Evolutionary conservation across 2,113 vertebrate species (phyloP).

Genomic region (Chunga burmeisteri): DNA sequence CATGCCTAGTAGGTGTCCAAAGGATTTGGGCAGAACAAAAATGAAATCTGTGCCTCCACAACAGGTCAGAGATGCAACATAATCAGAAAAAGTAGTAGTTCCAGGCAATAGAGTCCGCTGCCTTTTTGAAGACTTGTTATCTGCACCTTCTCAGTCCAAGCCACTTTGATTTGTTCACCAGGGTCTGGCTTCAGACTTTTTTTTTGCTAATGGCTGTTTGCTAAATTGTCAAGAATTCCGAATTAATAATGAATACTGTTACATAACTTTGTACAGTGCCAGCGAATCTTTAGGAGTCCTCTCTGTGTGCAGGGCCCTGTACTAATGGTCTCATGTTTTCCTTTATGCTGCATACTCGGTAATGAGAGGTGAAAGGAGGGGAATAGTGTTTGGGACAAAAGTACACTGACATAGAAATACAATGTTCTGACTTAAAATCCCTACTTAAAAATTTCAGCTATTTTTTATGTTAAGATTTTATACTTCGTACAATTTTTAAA

Average conservation of each 20-base stretch:
- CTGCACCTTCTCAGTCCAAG: background rate
- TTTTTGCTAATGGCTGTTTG: background rate
- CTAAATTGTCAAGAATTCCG: background rate
- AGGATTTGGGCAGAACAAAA: background rate
- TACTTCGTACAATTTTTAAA: background rate
- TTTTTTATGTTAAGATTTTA: background rate
- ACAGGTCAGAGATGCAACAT: background rate
- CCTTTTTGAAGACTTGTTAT: background rate
- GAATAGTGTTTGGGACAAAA: background rate
- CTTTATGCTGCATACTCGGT: background rate
- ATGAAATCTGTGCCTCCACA: background rate
- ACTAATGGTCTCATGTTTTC: background rate
- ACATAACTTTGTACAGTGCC: background rate
- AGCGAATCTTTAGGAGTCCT: background rate
- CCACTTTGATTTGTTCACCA: background rate
- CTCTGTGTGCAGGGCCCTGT: background rate
- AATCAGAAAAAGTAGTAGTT: background rate
- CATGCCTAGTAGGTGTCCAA: too few relatives aligned
- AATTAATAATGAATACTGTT: background rate
- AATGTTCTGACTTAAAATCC: background rate
- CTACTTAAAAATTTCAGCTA: too few relatives aligned
- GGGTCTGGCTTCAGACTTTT: background rate
- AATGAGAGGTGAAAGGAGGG: background rate
- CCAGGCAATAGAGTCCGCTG: too few relatives aligned
- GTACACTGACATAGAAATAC: background rate